Evolutionary conservation across 2,888 invertebrate genomes (phyloP), one percentile per base, ranked within the genome.

Genomic region (Apoda limacodes): DNA sequence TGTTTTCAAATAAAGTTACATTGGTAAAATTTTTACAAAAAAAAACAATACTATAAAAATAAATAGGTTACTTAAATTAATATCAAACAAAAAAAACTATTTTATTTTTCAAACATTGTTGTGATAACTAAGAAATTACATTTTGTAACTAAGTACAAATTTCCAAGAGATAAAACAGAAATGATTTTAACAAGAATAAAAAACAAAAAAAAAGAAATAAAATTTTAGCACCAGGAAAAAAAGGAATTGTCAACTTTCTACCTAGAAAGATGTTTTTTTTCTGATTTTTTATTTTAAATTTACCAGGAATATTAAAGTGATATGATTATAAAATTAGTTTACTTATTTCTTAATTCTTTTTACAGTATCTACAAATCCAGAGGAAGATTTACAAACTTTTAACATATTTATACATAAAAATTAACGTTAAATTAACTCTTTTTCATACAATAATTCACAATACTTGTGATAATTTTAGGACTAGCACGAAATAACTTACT

Each of bases 321-420:
- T 80, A 80, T 80, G 78, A 72, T 78, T 74, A 75, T 62, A 76
- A 78, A 80, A 74, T 70, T 67, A n/a, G 40, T 65, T 69, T 69
- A 65, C 49, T 66, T 72, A 69, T n/a, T n/a, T n/a, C n/a, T n/a
- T n/a, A n/a, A n/a, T 48, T 44, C 50, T 60, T 62, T 71, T 65
- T 80, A 78, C 78, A 80, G 53, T 78, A 78, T 78, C 78, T 78
- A 78, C 78, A 80, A 52, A 52, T 54, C 58, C 51, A 55, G 56
- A 32, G 55, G 60, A 67, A 50, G 48, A 59, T 61, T 60, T 66
- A 67, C 62, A 67, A 49, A 43, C 46, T 47, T 38, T 50, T 34
- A 35, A 49, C 35, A 35, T 44, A 47, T 53, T 50, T 55, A 51
- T 53, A 61, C 53, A 60, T 55, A 54, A 62, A 48, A 46, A 38